These are phyloP conservation scores for Anthonomus grandis DNA, from an alignment of 1,140 invertebrate genomes.

Conservation along the genomic window DNA sequence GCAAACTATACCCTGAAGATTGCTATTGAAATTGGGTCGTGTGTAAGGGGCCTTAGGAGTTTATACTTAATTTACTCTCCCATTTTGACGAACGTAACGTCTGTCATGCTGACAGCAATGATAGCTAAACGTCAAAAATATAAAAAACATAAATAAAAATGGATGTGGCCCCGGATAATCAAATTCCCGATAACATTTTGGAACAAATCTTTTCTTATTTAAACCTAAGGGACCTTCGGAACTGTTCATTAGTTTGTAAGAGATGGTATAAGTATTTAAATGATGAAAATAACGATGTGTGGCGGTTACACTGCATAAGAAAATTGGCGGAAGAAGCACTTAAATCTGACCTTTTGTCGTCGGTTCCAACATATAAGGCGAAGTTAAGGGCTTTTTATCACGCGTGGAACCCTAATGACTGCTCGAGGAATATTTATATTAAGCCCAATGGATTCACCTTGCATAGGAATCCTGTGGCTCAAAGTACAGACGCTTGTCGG, in stretches of 20 bases:
- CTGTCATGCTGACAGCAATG: no score
- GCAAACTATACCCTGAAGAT: no score
- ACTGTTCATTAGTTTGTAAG: conserved; percentile 91
- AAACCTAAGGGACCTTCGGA: conserved; percentile 78
- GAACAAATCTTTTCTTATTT: conserved; percentile 94
- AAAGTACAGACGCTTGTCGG: conserved; percentile 95
- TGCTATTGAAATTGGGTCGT: no score
- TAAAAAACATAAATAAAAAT: conserved; percentile 35
- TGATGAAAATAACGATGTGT: conserved; percentile 94
- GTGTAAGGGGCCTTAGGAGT: no score
- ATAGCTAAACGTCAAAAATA: conserved; percentile 1
- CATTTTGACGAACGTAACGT: no score
- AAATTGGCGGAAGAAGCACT: conserved; percentile 88
- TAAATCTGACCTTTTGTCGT: conserved; percentile 87
- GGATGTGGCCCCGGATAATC: conserved; percentile 35
- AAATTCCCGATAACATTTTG: conserved; percentile 74
- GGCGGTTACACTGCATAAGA: conserved; percentile 85
- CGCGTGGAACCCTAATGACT: conserved; percentile 97
- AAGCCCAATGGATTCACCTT: conserved; percentile 97
- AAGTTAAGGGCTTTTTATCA: conserved; percentile 93
- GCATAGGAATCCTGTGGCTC: conserved; percentile 95
- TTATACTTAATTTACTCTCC: no score
- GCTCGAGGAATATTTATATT: conserved; percentile 94
- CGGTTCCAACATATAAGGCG: conserved; percentile 86
- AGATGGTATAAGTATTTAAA: conserved; percentile 87